Conservation (phyloP, 2,113 vertebrate genomes). For the Corythaeola cristata region DNA sequence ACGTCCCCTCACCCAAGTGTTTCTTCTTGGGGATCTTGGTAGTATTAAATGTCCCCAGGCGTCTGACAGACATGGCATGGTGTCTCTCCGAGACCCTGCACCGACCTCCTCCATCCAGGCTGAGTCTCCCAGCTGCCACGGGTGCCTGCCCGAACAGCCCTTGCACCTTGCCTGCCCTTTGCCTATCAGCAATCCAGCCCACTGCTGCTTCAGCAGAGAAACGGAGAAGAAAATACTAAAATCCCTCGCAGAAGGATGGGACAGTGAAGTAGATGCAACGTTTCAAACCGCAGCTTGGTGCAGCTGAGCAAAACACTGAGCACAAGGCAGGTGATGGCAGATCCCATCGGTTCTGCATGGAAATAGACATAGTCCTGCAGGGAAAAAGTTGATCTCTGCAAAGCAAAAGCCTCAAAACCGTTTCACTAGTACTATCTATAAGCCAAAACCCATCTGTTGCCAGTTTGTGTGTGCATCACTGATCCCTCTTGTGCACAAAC, state of each 20-base stretch:
- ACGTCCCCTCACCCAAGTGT: too few relatives aligned
- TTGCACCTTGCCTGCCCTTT: background rate
- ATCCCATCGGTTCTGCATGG: fast-evolving
- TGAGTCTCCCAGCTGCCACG: background rate
- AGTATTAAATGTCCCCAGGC: background rate
- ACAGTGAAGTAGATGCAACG: background rate
- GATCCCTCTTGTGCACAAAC: background rate
- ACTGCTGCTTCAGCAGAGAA: background rate
- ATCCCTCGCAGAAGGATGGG: background rate
- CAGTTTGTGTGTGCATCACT: fast-evolving
- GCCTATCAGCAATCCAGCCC: background rate
- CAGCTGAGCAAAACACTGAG: background rate
- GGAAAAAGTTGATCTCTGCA: background rate
- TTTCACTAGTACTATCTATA: too few relatives aligned
- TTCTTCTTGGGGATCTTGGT: fast-evolving
- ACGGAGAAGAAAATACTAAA: background rate
- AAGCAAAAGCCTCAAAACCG: background rate
- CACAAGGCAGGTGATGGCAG: background rate
- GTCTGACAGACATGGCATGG: background rate
- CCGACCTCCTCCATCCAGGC: fast-evolving
- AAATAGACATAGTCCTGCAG: background rate
- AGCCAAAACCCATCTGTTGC: background rate
- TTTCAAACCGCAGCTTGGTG: background rate
- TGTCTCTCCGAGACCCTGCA: background rate
- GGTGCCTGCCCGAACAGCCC: background rate